phyloP scores from a whole-genome alignment of 2,888 invertebrate species.

The Lydus trimaculatus region DNA sequence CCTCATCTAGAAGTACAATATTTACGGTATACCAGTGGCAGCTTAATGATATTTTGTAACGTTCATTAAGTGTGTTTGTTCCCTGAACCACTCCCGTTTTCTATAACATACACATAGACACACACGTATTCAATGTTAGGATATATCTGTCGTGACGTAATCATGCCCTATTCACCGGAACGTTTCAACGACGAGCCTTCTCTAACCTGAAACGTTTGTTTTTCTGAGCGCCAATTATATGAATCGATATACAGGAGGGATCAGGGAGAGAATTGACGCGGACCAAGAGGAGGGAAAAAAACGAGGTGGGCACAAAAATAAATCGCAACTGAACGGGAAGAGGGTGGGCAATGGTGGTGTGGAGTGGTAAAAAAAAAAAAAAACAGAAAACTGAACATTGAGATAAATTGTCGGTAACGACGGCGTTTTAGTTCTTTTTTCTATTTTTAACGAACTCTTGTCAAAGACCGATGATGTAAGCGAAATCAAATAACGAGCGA shows the following conservation, averaged over 20 bases:
- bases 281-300: background rate
- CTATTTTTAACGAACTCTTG: slow-evolving; percentile 25
- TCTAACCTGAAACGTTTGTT: slow-evolving; percentile 30
- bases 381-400: slow-evolving; percentile 14
- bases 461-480: slow-evolving; percentile 30
- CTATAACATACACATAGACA: slow-evolving; percentile 17
- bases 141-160: slow-evolving; percentile 29
- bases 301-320: background rate
- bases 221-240: slow-evolving; percentile 28
- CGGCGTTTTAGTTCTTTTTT: slow-evolving; percentile 15
- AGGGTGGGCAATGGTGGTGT: background rate
- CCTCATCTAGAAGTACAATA: slow-evolving; percentile 34
- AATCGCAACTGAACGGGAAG: background rate
- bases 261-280: background rate
- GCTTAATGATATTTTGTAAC: slow-evolving; percentile 57
- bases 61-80: slow-evolving; percentile 60
- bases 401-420: slow-evolving; percentile 26
- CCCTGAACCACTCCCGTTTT: slow-evolving; percentile 44
- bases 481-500: slow-evolving; percentile 24
- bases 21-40: slow-evolving; percentile 41
- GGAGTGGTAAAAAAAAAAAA: background rate
- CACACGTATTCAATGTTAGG: background rate
- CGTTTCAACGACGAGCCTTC: slow-evolving; percentile 11
- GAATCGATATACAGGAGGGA: slow-evolving; percentile 14
- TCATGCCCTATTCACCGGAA: slow-evolving; percentile 28